Evolutionary conservation across 1,140 invertebrate genomes (phyloP).

Genomic region (Nephila pilipes): DNA sequence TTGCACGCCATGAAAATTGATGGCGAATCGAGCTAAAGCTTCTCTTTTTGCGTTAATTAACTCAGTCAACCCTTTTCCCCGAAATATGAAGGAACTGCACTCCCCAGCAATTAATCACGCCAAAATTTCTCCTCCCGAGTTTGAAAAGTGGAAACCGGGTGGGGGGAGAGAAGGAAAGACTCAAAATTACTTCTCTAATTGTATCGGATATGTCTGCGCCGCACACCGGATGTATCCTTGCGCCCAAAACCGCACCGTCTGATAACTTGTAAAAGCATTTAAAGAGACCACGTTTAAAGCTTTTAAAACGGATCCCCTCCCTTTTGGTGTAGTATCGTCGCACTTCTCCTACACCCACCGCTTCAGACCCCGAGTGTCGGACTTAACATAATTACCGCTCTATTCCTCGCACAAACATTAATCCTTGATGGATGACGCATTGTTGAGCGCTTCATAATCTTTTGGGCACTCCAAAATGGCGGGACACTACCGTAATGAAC

Average conservation of each 20-base stretch:
- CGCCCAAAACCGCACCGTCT: slow-evolving; percentile 31
- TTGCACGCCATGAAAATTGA: slow-evolving; percentile 59
- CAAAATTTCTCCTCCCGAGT: slow-evolving; percentile 54
- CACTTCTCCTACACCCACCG: not conserved
- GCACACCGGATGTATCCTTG: slow-evolving; percentile 65
- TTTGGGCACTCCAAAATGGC: slow-evolving; percentile 64
- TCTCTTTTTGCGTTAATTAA: slow-evolving; percentile 76
- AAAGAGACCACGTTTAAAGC: slow-evolving; percentile 68
- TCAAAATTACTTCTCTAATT: slow-evolving; percentile 75
- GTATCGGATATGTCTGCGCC: slow-evolving; percentile 69
- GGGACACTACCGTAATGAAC: slow-evolving; percentile 52
- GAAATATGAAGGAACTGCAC: slow-evolving; percentile 62
- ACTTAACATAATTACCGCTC: slow-evolving; percentile 76
- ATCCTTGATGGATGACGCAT: slow-evolving; percentile 74
- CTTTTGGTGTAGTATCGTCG: slow-evolving; percentile 49
- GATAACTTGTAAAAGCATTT: slow-evolving; percentile 76
- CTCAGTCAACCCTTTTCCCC: slow-evolving; percentile 18
- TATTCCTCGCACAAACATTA: slow-evolving; percentile 73
- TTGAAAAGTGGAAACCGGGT: slow-evolving; percentile 44
- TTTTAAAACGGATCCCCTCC: slow-evolving; percentile 74
- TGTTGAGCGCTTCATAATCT: slow-evolving; percentile 75
- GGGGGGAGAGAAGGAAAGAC: not conserved
- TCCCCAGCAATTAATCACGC: slow-evolving; percentile 66
- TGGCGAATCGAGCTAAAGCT: slow-evolving; percentile 60
- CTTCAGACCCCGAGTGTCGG: slow-evolving; percentile 20